A percentile compares a stretch with the other conserved stretches of the same genome.
phyloP scores from a whole-genome alignment of 2,113 vertebrate species.

The Prunella himalayana region DNA sequence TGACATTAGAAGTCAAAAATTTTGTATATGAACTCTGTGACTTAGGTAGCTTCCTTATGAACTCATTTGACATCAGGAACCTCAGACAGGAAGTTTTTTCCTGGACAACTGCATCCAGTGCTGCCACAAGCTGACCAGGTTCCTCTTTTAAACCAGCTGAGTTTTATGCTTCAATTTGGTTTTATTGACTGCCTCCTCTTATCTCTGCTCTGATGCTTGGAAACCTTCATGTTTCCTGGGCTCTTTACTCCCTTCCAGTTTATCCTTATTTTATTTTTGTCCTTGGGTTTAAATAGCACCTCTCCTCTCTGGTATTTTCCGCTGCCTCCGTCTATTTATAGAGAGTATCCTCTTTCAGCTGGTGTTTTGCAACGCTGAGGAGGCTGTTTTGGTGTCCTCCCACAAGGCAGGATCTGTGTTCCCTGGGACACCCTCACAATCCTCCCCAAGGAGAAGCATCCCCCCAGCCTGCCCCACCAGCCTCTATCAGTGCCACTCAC shows the following conservation, averaged over 20 bases:
- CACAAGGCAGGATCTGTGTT: background rate
- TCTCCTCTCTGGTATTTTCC: constrained; percentile 16
- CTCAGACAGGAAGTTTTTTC: background rate
- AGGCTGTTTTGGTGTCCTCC: background rate
- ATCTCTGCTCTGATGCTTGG: background rate
- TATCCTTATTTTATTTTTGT: background rate
- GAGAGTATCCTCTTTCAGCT: constrained; percentile 16
- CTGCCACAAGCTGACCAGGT: background rate
- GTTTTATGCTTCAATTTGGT: background rate
- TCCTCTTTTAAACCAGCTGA: background rate
- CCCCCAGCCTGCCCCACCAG: background rate
- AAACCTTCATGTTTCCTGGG: background rate
- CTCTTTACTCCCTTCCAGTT: background rate
- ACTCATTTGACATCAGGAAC: background rate
- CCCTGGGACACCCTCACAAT: background rate
- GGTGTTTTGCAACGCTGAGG: background rate
- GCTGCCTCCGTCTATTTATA: background rate
- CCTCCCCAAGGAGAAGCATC: background rate
- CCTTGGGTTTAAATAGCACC: background rate
- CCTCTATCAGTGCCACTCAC: background rate
- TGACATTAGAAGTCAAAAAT: background rate
- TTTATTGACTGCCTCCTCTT: background rate
- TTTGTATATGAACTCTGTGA: background rate
- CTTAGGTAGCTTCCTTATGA: background rate
- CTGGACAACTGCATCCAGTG: background rate